Evolutionary conservation across 2,888 invertebrate species (phyloP), one percentile per base, ranked within the genome.

Genomic region (Phymatocera aterrima): DNA sequence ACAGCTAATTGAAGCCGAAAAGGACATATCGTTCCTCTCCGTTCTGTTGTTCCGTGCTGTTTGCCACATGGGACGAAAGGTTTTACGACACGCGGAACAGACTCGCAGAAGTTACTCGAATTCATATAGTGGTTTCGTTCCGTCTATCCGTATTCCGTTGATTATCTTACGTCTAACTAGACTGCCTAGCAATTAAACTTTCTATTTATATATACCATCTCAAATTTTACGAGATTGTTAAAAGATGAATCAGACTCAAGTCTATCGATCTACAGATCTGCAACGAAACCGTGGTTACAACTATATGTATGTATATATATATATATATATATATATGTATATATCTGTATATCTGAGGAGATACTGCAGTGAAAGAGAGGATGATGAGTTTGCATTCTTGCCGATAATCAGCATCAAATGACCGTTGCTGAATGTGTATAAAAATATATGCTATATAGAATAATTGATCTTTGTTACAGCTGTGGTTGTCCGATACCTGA

Each of bases 401-500:
- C n/a, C n/a, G n/a, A n/a, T n/a, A 57, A 12, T 18, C 37, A 5
- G n/a, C 4, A n/a, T 37, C 34, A 34, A 61, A 6, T 40, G 64
- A 12, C 40, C 18, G 5, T 34, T 37, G 34, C 31, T n/a, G 18
- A 34, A 61, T 18, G 10, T 18, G n/a, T 18, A 8, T 10, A 18
- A 37, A 37, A 18, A n/a, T n/a, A n/a, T n/a, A n/a, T n/a, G n/a
- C n/a, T n/a, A n/a, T 68, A 68, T 4, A 31, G 8, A 43, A 68
- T 43, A 8, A 28, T 68, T 46, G 43, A 68, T 87, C 90, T 90
- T 91, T 92, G 91, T 95, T 95, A 84, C 94, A 95, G 95, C 95
- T 88, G 95, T 95, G 87, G 95, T 95, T 83, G 95, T 95, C 88
- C 94, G 95, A 87, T 95, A 95, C 91, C 92, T 95, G 86, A 95